Conservation (phyloP, 2,888 invertebrate species). For the Morinoia aosen region DNA sequence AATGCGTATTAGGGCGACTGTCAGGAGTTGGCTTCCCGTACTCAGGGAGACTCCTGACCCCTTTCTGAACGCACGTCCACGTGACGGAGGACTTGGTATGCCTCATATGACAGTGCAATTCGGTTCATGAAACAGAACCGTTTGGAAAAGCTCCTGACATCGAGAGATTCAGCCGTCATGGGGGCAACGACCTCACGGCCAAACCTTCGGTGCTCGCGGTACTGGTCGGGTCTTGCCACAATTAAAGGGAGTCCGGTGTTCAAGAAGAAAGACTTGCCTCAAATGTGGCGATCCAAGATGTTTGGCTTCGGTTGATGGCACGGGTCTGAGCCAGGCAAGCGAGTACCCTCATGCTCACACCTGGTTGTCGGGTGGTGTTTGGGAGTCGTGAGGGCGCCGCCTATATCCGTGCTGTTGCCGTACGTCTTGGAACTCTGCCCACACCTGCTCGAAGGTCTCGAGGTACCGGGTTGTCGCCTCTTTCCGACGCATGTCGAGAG, state of each 20-base stretch:
- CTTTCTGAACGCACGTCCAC: neutral
- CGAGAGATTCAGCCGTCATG: neutral
- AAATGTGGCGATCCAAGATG: neutral
- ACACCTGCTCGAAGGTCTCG: no score
- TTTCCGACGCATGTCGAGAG: no score
- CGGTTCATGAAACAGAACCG: no score
- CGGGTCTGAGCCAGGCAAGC: neutral
- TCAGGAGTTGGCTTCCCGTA: neutral
- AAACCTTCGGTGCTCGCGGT: neutral
- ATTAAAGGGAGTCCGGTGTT: neutral
- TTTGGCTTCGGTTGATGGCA: neutral
- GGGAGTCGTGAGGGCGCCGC: neutral
- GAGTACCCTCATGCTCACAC: neutral
- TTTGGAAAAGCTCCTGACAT: neutral
- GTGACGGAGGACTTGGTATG: neutral
- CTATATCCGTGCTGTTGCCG: no score
- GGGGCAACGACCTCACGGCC: neutral
- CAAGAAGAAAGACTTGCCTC: no score
- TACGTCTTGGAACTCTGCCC: no score
- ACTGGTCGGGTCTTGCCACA: neutral
- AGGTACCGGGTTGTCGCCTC: no score
- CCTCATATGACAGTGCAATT: neutral
- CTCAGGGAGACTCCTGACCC: neutral
- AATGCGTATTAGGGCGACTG: neutral
- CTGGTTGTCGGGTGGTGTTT: neutral